Evolutionary conservation across 1,140 invertebrate species (phyloP).

Genomic region (Pollicipes pollicipes): DNA sequence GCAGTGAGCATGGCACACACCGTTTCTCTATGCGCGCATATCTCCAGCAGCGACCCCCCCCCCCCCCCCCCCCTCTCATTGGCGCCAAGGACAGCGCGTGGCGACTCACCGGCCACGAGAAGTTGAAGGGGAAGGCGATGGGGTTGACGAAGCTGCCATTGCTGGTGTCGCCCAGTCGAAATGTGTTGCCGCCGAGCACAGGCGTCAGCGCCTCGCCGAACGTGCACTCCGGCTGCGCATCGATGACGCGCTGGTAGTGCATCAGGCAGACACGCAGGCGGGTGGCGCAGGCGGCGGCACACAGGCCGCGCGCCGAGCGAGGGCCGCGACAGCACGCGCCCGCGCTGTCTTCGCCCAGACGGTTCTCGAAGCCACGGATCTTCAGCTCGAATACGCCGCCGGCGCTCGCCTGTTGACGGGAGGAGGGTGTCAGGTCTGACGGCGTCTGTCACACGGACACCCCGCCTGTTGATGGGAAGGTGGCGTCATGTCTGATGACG

Average conservation of each 20-base stretch:
- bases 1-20: too few relatives aligned
- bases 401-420: not conserved
- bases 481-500: too few relatives aligned
- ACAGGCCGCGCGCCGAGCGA: not conserved
- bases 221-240: conserved; percentile 67
- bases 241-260: conserved; percentile 79
- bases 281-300: conserved; percentile 49
- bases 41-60: too few relatives aligned
- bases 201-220: conserved; percentile 75
- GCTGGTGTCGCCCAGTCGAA: not conserved
- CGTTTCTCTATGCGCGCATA: too few relatives aligned
- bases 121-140: conserved; percentile 17
- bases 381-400: not conserved
- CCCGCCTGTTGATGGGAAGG: too few relatives aligned
- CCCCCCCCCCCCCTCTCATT: too few relatives aligned
- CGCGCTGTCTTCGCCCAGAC: not conserved
- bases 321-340: not conserved
- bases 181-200: conserved; percentile 51
- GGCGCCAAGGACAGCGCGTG: too few relatives aligned
- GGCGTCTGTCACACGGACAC: too few relatives aligned
- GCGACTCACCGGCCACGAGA: conserved; percentile 11
- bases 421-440: too few relatives aligned
- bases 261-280: conserved; percentile 81
- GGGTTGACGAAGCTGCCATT: not conserved
- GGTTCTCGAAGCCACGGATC: not conserved